A percentile compares a stretch with the other conserved stretches of the same genome.
Evolutionary conservation across 2,113 vertebrate genomes (phyloP).

Genomic region (Otocyon megalotis): DNA sequence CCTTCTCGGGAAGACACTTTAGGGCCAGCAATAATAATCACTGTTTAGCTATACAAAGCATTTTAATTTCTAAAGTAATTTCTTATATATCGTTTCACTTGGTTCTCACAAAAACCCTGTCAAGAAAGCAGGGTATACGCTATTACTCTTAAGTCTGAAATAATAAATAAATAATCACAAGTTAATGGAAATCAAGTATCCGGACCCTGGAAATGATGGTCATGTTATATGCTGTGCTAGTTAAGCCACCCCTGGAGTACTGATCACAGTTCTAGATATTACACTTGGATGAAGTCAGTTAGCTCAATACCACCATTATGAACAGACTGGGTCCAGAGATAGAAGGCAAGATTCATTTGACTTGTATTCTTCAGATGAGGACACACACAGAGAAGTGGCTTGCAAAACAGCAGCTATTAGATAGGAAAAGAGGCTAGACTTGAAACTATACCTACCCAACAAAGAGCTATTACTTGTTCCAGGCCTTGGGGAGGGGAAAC

Average conservation of each 20-base stretch:
- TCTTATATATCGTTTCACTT: slow-evolving; percentile 5
- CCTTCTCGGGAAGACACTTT: slow-evolving; percentile 25
- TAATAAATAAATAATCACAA: slow-evolving; percentile 60
- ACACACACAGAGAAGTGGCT: not conserved
- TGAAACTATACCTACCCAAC: not conserved
- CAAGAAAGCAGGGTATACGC: not conserved
- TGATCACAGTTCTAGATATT: not conserved
- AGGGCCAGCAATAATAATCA: slow-evolving; percentile 52
- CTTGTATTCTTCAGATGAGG: slow-evolving; percentile 2
- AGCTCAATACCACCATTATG: not conserved
- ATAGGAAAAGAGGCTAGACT: not conserved
- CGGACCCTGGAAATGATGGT: not conserved
- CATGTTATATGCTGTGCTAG: not conserved
- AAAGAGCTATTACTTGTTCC: fast-evolving
- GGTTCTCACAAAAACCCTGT: slow-evolving; percentile 46
- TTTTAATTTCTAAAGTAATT: slow-evolving; percentile 58
- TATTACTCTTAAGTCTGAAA: slow-evolving; percentile 8
- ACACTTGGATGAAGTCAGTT: not conserved
- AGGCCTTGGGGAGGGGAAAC: not conserved
- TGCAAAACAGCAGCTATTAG: not conserved
- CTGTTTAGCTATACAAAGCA: not conserved
- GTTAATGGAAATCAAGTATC: not conserved
- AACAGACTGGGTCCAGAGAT: not conserved
- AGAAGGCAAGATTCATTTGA: not conserved
- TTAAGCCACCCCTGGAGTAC: not conserved